A percentile compares a stretch with the other conserved stretches of the same genome.
These are phyloP conservation scores for Galerucella nymphaeae DNA, from an alignment of 2,888 invertebrate genomes.

Conservation along the genomic window DNA sequence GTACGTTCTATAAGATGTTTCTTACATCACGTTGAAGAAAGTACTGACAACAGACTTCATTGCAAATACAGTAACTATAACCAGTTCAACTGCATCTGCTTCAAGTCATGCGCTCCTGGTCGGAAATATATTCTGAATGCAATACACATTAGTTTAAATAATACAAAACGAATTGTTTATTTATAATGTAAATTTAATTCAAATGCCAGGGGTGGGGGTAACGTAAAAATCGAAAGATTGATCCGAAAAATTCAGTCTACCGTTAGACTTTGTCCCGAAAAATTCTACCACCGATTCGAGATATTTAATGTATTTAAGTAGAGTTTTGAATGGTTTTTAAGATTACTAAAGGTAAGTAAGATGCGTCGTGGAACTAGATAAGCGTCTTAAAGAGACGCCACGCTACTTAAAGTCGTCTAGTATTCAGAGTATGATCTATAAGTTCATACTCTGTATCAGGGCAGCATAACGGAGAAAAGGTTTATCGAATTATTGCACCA, in stretches of 20 bases:
- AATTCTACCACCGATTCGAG: slow-evolving; percentile 3
- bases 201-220: slow-evolving; percentile 31
- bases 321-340: slow-evolving; percentile 4
- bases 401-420: slow-evolving; percentile 43
- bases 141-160: slow-evolving; percentile 66
- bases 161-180: slow-evolving; percentile 63
- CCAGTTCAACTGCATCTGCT: slow-evolving; percentile 47
- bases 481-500: slow-evolving; percentile 10
- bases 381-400: slow-evolving; percentile 30
- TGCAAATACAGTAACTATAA: slow-evolving; percentile 33
- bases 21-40: slow-evolving; percentile 27
- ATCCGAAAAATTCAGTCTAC: slow-evolving; percentile 32
- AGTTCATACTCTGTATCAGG: slow-evolving; percentile 63
- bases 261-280: slow-evolving; percentile 30
- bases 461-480: slow-evolving; percentile 45
- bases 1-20: neutral
- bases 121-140: slow-evolving; percentile 65
- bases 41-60: neutral
- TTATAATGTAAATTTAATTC: slow-evolving; percentile 51
- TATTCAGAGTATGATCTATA: slow-evolving; percentile 62
- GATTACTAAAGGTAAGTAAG: slow-evolving; percentile 18
- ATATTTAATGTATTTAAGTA: slow-evolving; percentile 2
- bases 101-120: slow-evolving; percentile 58
- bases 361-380: slow-evolving; percentile 23
- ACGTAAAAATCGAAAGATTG: slow-evolving; percentile 27